Evolutionary conservation across 2,888 invertebrate species (phyloP).

Genomic region (Oscheius sp.): DNA sequence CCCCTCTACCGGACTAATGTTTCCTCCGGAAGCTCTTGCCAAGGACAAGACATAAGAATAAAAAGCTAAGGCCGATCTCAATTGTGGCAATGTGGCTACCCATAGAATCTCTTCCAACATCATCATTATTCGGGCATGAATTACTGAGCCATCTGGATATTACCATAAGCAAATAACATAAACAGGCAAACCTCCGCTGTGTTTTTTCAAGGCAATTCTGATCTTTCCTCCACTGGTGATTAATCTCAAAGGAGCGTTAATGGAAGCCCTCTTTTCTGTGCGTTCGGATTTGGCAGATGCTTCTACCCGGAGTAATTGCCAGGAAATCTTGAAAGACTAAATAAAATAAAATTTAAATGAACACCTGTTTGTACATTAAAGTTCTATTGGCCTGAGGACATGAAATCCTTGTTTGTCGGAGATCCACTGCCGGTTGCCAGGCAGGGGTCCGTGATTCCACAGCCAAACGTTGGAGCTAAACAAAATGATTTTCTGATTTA

Average conservation of each 20-base stretch:
- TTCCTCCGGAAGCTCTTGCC: constrained; percentile 79
- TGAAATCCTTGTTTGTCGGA: constrained; percentile 90
- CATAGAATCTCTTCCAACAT: constrained; percentile 95
- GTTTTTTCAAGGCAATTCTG: constrained; percentile 92
- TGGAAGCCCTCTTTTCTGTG: constrained; percentile 53
- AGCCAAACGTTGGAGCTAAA: constrained; percentile 84
- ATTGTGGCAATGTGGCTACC: constrained; percentile 79
- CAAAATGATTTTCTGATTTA: constrained; percentile 76
- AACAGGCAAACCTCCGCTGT: constrained; percentile 55
- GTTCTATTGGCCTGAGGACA: constrained; percentile 88
- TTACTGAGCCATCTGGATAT: constrained; percentile 87
- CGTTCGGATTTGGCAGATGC: constrained; percentile 57
- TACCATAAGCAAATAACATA: neutral
- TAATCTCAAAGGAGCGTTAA: constrained; percentile 82
- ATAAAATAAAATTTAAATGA: neutral
- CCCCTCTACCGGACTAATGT: constrained; percentile 31
- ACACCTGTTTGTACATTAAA: constrained; percentile 88
- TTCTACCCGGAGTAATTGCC: constrained; percentile 87
- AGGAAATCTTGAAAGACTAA: constrained; percentile 79
- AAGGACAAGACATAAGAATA: constrained; percentile 85
- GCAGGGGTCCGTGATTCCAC: constrained; percentile 93
- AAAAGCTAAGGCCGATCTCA: constrained; percentile 80
- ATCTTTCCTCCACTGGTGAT: constrained; percentile 93
- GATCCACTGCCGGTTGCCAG: constrained; percentile 85
- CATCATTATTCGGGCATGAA: constrained; percentile 89